A percentile compares a stretch with the other conserved stretches of the same genome.
Evolutionary conservation across 2,113 vertebrate species (phyloP).

Genomic region (Ascaphus truei): DNA sequence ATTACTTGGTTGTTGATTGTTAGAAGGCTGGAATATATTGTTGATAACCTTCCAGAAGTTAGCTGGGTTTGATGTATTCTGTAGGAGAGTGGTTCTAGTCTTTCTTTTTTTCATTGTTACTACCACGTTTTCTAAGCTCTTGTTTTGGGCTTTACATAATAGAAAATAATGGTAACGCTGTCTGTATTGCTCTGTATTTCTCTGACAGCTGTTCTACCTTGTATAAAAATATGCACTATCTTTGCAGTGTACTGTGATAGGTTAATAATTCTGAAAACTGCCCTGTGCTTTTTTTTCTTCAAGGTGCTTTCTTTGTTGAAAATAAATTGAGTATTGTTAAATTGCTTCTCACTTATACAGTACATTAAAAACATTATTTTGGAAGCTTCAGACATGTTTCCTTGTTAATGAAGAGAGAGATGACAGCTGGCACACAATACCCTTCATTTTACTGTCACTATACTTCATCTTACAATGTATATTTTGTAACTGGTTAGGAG

Average conservation of each 20-base stretch:
- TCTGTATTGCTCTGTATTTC: background rate
- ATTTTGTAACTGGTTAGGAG: conserved; percentile 30
- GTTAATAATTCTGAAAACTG: background rate
- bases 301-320: conserved; percentile 1
- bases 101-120: too few relatives aligned
- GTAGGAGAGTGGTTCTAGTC: too few relatives aligned
- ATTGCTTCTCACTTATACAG: conserved; percentile 1
- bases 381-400: conserved; percentile 28
- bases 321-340: background rate
- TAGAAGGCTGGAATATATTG: too few relatives aligned
- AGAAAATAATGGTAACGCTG: too few relatives aligned
- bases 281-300: background rate
- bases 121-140: too few relatives aligned
- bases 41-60: too few relatives aligned
- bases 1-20: too few relatives aligned
- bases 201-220: too few relatives aligned
- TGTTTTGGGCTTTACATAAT: too few relatives aligned
- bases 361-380: conserved; percentile 21
- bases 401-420: conserved; percentile 33
- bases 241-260: background rate
- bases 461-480: conserved; percentile 19
- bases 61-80: too few relatives aligned
- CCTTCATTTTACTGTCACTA: conserved; percentile 35
- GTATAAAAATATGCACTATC: too few relatives aligned
- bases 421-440: conserved; percentile 35